Evolutionary conservation across 2,113 vertebrate species (phyloP), one percentile per base, ranked within the genome.

Genomic region (Plotosus lineatus): DNA sequence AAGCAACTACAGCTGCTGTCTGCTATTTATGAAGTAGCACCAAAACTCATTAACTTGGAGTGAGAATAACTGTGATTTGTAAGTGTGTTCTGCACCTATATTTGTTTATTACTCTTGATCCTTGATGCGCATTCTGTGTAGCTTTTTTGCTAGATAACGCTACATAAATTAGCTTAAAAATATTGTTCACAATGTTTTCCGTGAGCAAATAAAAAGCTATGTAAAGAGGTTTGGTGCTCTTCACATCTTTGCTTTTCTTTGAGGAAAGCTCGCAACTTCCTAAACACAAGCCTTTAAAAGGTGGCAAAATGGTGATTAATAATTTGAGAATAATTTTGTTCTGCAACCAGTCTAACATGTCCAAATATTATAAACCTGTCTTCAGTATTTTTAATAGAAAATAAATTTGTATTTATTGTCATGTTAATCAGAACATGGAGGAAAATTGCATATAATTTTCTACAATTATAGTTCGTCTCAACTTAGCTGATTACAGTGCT

Each of bases 211-310:
- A 79, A 19, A 56, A 44, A 68, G 50, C 61, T 85, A n/a, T n/a
- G n/a, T n/a, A 80, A 86, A 87, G 85, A 73, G 79, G 81, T 86
- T 84, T 79, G 73, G 74, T 84, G 77, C 77, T 84, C 42, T 83
- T 89, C 80, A 81, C 83, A 82, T 81, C 23, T 48, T 79, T 51
- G 65, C 61, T 36, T 83, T 58, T 65, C 60, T 38, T 66, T 61
- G 28, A 79, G 75, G 58, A 82, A 85, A 76, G 74, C 56, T 83
- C 55, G 53, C 66, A 80, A 85, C 80, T 87, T 87, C 85, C 83
- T 83, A 88, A 87, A 88, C 82, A 86, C 86, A 89, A 87, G 73
- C 56, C 82, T 71, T 78, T 40, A 75, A 86, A 84, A 84, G 82
- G 80, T 87, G 82, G 82, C 77, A 77, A 77, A 78, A 68, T 36